These are phyloP conservation scores for Bombus haemorrhoidalis DNA, from an alignment of 1,140 invertebrate species.

Conservation along the genomic window DNA sequence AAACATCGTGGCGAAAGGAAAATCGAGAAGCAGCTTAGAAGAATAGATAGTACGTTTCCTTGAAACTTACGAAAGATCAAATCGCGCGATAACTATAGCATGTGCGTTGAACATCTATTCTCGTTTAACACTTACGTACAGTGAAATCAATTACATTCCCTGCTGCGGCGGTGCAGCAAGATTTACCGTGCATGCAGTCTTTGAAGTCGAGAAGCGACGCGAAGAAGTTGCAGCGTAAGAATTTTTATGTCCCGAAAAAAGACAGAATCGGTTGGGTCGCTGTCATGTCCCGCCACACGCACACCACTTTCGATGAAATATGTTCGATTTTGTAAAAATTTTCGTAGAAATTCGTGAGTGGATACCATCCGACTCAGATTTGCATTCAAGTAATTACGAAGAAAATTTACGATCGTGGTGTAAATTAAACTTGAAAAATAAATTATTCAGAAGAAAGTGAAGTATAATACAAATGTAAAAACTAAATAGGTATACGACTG, in stretches of 20 bases:
- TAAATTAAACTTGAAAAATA: constrained; percentile 21
- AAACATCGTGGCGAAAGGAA: constrained; percentile 6
- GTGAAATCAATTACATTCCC: constrained; percentile 50
- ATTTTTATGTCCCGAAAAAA: constrained; percentile 48
- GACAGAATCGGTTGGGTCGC: not conserved
- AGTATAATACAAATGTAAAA: too few species aligned
- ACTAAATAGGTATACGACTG: not conserved
- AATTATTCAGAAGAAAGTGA: not conserved
- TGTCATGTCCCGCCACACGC: not conserved
- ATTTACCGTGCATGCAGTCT: constrained; percentile 38
- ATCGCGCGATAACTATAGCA: constrained; percentile 9
- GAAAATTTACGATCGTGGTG: constrained; percentile 18
- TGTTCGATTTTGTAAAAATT: constrained; percentile 39
- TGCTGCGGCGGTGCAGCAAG: constrained; percentile 28
- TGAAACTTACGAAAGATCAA: constrained; percentile 23
- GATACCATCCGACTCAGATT: not conserved
- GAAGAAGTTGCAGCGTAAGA: constrained; percentile 35
- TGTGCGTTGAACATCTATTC: constrained; percentile 30
- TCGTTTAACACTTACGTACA: constrained; percentile 32
- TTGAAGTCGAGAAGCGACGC: constrained; percentile 19
- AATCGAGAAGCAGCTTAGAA: constrained; percentile 12
- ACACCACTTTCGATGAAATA: constrained; percentile 7
- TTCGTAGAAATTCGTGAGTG: constrained; percentile 12
- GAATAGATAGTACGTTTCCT: constrained; percentile 13
- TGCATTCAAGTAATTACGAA: not conserved